These are phyloP conservation scores for Lapara coniferarum DNA, from an alignment of 2,888 invertebrate species.

Conservation along the genomic window DNA sequence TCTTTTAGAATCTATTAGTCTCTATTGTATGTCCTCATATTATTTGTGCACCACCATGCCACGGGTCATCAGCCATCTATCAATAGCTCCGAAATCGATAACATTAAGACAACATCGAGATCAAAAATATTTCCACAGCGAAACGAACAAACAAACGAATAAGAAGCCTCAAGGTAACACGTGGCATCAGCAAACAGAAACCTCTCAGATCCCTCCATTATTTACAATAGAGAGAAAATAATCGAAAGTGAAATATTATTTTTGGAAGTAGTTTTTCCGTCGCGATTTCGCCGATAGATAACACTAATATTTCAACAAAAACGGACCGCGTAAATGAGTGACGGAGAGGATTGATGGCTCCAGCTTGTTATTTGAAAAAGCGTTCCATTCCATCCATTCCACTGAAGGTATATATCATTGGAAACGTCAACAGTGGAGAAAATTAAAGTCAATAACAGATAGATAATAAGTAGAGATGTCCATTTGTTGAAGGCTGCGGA, in stretches of 20 bases:
- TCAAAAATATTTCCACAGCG: constrained; percentile 15
- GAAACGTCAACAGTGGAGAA: constrained; percentile 80
- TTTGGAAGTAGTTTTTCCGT: constrained; percentile 74
- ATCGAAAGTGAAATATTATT: constrained; percentile 77
- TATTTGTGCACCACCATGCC: no score
- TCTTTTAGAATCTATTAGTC: no score
- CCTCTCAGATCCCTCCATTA: constrained; percentile 66
- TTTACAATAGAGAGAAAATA: constrained; percentile 81
- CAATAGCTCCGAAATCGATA: not conserved
- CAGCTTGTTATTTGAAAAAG: constrained; percentile 82
- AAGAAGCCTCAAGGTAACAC: constrained; percentile 57
- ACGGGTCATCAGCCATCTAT: not conserved
- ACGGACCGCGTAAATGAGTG: constrained; percentile 76
- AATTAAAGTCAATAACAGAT: constrained; percentile 80
- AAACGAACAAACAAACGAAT: constrained; percentile 39
- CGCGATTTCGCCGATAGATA: constrained; percentile 74
- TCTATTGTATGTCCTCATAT: no score
- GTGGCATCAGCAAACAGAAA: constrained; percentile 60
- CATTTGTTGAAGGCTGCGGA: constrained; percentile 16
- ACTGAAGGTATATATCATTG: constrained; percentile 77
- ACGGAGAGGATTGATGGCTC: constrained; percentile 75
- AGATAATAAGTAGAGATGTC: constrained; percentile 69
- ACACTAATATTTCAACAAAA: constrained; percentile 75
- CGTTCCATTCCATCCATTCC: constrained; percentile 75
- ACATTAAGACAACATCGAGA: not conserved